Evolutionary conservation across 1,140 invertebrate genomes (phyloP).

Genomic region (Psix sp.): DNA sequence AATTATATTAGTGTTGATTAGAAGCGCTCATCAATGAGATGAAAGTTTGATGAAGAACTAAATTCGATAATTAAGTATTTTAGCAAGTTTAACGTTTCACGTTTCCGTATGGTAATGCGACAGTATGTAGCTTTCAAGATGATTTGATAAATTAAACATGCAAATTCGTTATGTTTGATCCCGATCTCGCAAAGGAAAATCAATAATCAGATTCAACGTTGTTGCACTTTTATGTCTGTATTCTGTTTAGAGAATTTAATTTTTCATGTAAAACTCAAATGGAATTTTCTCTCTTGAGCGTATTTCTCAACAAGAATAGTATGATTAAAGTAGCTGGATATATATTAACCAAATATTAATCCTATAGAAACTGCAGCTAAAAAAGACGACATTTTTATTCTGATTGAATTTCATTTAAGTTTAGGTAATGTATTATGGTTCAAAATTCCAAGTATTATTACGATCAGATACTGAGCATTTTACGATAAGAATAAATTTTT

Average conservation of each 20-base stretch:
- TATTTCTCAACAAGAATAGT: not conserved
- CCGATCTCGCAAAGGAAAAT: conserved; percentile 1
- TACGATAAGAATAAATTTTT: too few species aligned
- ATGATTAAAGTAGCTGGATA: conserved; percentile 4
- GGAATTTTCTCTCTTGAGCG: conserved; percentile 9
- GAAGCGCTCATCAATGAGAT: conserved; percentile 34
- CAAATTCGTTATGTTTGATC: conserved; percentile 9
- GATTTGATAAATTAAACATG: conserved; percentile 15
- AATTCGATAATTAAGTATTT: conserved; percentile 37
- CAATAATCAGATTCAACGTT: not conserved
- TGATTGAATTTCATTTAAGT: conserved; percentile 10
- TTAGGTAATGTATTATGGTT: conserved; percentile 7
- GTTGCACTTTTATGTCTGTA: not conserved
- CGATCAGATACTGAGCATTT: too few species aligned
- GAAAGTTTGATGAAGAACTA: conserved; percentile 42
- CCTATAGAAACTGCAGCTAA: not conserved
- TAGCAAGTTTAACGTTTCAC: conserved; percentile 20
- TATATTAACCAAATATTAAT: conserved; percentile 22
- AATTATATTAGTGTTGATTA: conserved; percentile 41
- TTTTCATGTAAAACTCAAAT: not conserved
- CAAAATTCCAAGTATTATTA: too few species aligned
- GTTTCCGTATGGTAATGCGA: conserved; percentile 21
- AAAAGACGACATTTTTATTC: conserved; percentile 8
- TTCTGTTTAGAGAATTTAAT: not conserved
- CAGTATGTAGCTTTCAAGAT: conserved; percentile 11